Base-by-base conservation (phyloP, 2,888 invertebrate genomes). In the Graphium colonna region DNA sequence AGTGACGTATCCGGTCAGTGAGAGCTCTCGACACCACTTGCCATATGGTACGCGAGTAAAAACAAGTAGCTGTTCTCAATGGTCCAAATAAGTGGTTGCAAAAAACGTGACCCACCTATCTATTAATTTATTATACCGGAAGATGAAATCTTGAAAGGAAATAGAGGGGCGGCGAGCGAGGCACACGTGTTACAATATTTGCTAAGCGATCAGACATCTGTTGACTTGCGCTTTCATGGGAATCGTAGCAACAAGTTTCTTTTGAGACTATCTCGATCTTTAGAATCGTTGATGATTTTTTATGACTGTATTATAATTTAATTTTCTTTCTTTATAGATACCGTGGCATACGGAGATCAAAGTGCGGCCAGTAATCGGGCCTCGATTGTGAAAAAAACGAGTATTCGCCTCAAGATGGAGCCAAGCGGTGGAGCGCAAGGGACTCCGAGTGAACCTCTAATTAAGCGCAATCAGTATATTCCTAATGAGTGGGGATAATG, bases 171-270 rank as follows among this genome's bases (percentile, higher is more conserved):
- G 75, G 67, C 65, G 72, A 73, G 73, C 75, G 67, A 64, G 60
- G 80, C 87, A 87, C 89, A 89, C 88, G 89, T 88, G 89, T 87
- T 87, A 87, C 82, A 89, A 89, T 89, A 88, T 89, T 89, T 89
- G 84, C 87, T 77, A 75, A 81, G 78, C 77, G 68, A 74, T 73
- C 78, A 82, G 85, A 84, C 87, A 85, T 82, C 77, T 86, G 84
- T 75, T 71, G 79, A 77, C 50, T 52, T 42, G 46, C 52, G 39
- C 54, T 60, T 59, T 58, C 69, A 74, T 72, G 71, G 63, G 75
- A 76, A 71, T 69, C 63, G 57, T 60, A 51, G 62, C 61, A 59
- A 58, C 63, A 61, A 61, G 46, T 55, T 67, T 63, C 59, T 60
- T 60, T 60, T 12, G 52, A 50, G 17, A 61, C 58, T 52, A 36